These are phyloP conservation scores for Microcebus lehilahytsara DNA, from an alignment of 2,113 vertebrate species.

Conservation along the genomic window DNA sequence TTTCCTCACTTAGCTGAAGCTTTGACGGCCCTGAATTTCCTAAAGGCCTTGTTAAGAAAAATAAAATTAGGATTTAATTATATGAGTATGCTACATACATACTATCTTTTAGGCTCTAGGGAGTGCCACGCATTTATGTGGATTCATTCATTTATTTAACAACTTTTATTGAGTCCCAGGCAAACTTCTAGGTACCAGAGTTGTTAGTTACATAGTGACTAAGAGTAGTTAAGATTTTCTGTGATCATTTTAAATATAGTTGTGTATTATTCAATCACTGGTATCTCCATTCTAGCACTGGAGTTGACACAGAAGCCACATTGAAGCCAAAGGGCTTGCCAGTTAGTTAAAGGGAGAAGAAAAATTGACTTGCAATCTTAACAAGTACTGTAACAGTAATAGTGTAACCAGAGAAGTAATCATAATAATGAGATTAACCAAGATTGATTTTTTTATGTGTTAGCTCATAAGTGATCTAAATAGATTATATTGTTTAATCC, in stretches of 20 bases:
- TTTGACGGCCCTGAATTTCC: conserved; percentile 59
- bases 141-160: not conserved
- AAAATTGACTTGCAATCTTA: not conserved
- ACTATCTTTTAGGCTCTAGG: not conserved
- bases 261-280: not conserved
- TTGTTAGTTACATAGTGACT: not conserved
- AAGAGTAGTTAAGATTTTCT: not conserved
- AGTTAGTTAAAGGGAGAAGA: not conserved
- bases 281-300: not conserved
- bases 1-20: conserved; percentile 43
- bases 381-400: not conserved
- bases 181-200: not conserved
- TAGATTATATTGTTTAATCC: conserved; percentile 1
- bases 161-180: not conserved
- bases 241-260: not conserved
- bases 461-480: not conserved
- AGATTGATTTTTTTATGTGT: not conserved
- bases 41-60: conserved; percentile 64
- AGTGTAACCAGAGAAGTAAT: not conserved
- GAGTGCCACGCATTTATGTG: not conserved
- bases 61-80: conserved; percentile 57
- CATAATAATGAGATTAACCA: not conserved
- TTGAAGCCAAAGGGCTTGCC: not conserved
- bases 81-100: not conserved
- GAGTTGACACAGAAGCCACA: not conserved